A percentile compares a stretch with the other conserved stretches of the same genome.
Conservation (phyloP, 2,113 vertebrate genomes). For the Cercopithecus mona region DNA sequence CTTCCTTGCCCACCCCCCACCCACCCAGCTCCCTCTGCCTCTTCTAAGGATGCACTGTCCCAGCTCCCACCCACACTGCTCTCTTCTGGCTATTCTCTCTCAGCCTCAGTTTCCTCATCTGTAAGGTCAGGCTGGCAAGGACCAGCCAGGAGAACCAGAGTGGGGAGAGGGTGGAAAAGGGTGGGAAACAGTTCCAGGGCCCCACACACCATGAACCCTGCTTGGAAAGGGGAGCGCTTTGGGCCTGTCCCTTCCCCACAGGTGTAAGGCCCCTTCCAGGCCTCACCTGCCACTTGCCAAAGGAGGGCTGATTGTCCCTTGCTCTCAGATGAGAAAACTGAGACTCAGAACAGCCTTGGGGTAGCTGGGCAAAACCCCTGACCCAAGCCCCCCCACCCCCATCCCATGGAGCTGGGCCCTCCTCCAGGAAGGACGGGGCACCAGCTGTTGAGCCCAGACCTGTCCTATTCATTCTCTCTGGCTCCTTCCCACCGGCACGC, state of each 20-base stretch:
- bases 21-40: not conserved
- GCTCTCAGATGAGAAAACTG: not conserved
- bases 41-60: not conserved
- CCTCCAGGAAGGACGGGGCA: not conserved
- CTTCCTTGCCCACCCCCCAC: not conserved
- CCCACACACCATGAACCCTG: fast-evolving
- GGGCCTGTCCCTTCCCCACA: not conserved
- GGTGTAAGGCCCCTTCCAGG: not conserved
- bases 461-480: fast-evolving
- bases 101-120: not conserved
- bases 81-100: not conserved
- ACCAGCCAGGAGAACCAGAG: not conserved
- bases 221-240: not conserved
- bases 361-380: not conserved
- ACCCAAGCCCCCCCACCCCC: too few species aligned
- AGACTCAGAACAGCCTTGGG: not conserved
- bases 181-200: too few species aligned
- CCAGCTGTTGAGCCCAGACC: not conserved
- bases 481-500: fast-evolving
- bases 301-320: not conserved
- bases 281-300: not conserved
- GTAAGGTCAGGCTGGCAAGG: not conserved
- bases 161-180: fast-evolving
- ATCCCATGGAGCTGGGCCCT: too few species aligned
- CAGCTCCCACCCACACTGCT: fast-evolving